Conservation (phyloP, 1,140 invertebrate genomes). For the Ephestia elutella region DNA sequence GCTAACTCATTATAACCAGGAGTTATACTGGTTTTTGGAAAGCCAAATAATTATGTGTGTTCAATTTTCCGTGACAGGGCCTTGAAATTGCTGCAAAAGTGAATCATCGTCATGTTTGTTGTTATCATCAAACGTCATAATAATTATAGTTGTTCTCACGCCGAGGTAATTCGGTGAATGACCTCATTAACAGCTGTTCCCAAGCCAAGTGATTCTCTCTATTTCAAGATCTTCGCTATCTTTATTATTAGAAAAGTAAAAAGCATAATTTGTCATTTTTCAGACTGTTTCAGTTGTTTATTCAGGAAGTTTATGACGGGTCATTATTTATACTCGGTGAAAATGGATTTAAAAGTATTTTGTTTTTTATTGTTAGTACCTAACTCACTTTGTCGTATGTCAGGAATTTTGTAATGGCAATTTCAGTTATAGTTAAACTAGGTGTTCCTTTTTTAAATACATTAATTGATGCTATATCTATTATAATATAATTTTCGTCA, state of each 20-base stretch:
- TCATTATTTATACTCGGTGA: background rate
- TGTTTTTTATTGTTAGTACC: background rate
- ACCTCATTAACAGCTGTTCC: constrained; percentile 15
- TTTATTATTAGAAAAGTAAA: constrained; percentile 15
- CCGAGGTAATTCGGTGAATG: constrained; percentile 16
- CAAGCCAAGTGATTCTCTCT: constrained; percentile 15
- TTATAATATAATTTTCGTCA: no score
- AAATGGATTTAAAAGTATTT: background rate
- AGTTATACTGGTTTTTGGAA: no score
- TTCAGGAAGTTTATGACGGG: constrained; percentile 8
- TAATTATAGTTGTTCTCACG: background rate
- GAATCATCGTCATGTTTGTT: background rate
- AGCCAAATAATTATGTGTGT: no score
- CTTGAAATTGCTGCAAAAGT: background rate
- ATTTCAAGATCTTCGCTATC: constrained; percentile 14
- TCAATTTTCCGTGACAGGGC: background rate
- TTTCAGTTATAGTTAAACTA: no score
- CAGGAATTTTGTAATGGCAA: no score
- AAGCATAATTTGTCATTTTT: constrained; percentile 13
- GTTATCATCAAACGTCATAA: constrained; percentile 5
- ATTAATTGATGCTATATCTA: no score
- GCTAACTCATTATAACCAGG: no score
- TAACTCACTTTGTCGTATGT: background rate
- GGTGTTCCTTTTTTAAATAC: no score
- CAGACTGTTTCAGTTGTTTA: constrained; percentile 8